Base-by-base conservation (phyloP, 64 coral and sea anemone species). In the Platygyra sinensis region DNA sequence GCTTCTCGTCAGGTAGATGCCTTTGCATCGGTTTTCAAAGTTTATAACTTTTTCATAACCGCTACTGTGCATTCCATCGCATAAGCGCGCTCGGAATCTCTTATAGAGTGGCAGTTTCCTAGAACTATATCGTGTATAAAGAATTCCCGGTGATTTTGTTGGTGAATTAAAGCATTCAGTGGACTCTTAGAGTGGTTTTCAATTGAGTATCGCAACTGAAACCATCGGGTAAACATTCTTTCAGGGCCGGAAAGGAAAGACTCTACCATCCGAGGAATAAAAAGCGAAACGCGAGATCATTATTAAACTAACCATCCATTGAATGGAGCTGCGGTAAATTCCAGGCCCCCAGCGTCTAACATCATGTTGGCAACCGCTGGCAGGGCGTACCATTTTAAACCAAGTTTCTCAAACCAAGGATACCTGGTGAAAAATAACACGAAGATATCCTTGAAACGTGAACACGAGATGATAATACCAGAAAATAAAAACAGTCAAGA, bases 301-400 rank as follows among this genome's bases (percentile, higher is more conserved):
- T 57, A 57, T 15, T 49, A 52, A 42, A 75, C 90, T 79, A 78
- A 96, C 94, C 94, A 96, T 86, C 94, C 94, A 67, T 86, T 96
- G 83, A 96, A 96, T 12, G 94, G 89, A 62, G 64, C 51, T n/a
- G 76, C 90, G n/a, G 89, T 78, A 33, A 96, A 96, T 55, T 96
- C 94, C 25, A 96, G 85, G 72, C 94, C 94, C 60, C 94, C 94
- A 24, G 79, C 55, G 42, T 96, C 86, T 28, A 96, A 61, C 54
- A 84, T 76, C 64, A 96, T 75, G 39, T 38, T 87, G 15, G 94
- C 74, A 36, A 92, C 90, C 20, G 86, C 94, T 86, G 90, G 94
- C 25, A 96, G 11, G 19, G 72, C 60, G 57, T 96, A 96, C 90
- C 90, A 96, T 52, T 61, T 60, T 42, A 92, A 76, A 19, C 86